Evolutionary conservation across 2,797 vertebrate genomes (phyloP).

Genomic region (Mastacembelus armatus): DNA sequence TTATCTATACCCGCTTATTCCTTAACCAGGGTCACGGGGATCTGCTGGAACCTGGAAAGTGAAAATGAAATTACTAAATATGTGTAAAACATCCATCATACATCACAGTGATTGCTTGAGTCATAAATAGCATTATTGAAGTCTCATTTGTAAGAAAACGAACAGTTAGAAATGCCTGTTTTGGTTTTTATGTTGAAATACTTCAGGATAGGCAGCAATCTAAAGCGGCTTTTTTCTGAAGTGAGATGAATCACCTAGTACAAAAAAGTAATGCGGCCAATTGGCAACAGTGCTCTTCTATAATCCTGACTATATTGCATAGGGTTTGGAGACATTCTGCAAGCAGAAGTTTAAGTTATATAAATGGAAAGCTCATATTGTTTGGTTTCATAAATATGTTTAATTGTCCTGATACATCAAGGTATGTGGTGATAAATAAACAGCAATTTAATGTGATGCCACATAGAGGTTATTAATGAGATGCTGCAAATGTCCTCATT

Average conservation of each 20-base stretch:
- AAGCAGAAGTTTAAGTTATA: not conserved
- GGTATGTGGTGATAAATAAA: conserved; percentile 24
- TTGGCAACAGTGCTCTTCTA: not conserved
- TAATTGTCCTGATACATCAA: conserved; percentile 23
- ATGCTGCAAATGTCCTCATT: conserved; percentile 29
- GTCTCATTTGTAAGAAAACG: conserved; percentile 12
- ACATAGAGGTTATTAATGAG: conserved; percentile 21
- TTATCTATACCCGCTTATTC: no score
- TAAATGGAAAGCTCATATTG: conserved; percentile 11
- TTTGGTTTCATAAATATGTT: conserved; percentile 19
- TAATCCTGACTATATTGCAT: conserved; percentile 4
- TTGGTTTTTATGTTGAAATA: conserved; percentile 19
- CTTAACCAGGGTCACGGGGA: no score
- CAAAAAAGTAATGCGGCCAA: not conserved
- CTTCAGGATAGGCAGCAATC: not conserved
- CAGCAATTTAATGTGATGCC: not conserved
- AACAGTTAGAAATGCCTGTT: not conserved
- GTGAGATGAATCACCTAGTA: conserved; percentile 1
- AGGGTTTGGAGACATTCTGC: not conserved
- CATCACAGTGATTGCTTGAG: conserved; percentile 40
- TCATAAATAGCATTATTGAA: conserved; percentile 16
- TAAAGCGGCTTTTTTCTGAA: conserved; percentile 6
- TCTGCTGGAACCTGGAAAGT: no score
- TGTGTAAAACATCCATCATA: conserved; percentile 7
- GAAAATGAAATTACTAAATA: conserved; percentile 19